Base-by-base conservation (phyloP, 2,888 invertebrate species). In the Mamestra brassicae region DNA sequence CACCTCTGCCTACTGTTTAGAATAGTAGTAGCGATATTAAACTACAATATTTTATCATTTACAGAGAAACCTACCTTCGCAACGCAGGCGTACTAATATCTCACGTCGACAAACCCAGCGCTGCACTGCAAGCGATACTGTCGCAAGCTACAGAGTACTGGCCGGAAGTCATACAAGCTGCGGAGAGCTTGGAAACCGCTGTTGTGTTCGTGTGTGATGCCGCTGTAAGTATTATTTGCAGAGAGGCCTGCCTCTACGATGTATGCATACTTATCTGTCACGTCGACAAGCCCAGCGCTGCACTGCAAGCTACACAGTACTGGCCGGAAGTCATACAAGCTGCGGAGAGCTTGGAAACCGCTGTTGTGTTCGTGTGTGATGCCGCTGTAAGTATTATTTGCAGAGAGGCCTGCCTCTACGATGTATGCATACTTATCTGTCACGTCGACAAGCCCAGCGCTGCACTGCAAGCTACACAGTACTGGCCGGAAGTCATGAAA, bases 191-290 rank as follows among this genome's bases (percentile, higher is more conserved):
- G 1, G 92, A 91, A 13, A 69, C 85, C 0, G 89, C 88, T 0
- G 11, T 93, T 0, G 76, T 86, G 0, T 94, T 92, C 71, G 17
- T 93, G 0, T 92, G 93, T 66, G 91, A 93, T 45, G 84, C 91
- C 0, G 93, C 94, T 55, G 95, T 95, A 5, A 69, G 73, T 79
- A n/a, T 61, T 17, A 17, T 10, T 11, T 38, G 38, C 4, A 38
- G 4, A 4, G 4, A 38, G 4, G 6, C 38, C 26, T 26, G 26
- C 26, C 1, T 26, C 26, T 26, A 1, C 26, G 1, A 1, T 1
- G 26, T 26, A 26, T 26, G 26, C 26, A 26, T 26, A 26, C 1
- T 26, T 26, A 26, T 26, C 26, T 26, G 26, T 26, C 82, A 89
- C n/a, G 79, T 90, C 0, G 76, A 75, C 7, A 69, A 58, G 4